These are phyloP conservation scores for Metallyticus violacea DNA, from an alignment of 2,888 invertebrate genomes.

Conservation along the genomic window DNA sequence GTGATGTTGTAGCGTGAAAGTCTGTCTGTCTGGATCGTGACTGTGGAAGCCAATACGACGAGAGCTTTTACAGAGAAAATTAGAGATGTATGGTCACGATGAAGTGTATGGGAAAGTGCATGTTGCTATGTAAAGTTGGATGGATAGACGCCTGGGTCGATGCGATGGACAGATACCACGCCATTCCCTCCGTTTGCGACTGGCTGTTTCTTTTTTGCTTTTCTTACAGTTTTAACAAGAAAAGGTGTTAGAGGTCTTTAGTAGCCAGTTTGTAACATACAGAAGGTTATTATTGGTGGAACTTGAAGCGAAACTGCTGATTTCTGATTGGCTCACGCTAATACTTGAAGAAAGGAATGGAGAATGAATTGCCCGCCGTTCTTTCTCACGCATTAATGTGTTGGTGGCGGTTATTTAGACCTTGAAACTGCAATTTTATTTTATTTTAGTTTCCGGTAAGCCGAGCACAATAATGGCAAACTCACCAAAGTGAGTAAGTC, in stretches of 20 bases:
- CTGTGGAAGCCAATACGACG: no score
- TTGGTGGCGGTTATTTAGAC: not conserved
- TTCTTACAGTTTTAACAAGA: not conserved
- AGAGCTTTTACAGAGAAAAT: not conserved
- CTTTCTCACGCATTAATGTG: not conserved
- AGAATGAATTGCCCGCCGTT: not conserved
- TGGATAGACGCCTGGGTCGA: not conserved
- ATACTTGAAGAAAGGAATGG: not conserved
- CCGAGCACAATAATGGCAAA: not conserved
- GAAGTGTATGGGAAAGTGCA: not conserved
- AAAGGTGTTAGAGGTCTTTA: not conserved
- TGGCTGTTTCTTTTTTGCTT: not conserved
- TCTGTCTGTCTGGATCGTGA: not conserved
- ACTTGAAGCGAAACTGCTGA: not conserved
- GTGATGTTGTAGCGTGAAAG: not conserved
- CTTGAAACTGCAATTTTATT: not conserved
- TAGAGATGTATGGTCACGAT: slow-evolving; percentile 2
- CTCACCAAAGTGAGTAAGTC: not conserved
- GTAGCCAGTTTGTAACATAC: not conserved
- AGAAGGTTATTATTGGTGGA: not conserved
- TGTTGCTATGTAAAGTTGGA: not conserved
- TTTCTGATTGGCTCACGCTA: not conserved
- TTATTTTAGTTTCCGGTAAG: not conserved
- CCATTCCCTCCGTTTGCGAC: not conserved
- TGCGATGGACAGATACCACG: no score